A percentile compares a stretch with the other conserved stretches of the same genome.
Evolutionary conservation across 2,888 invertebrate species (phyloP).

Genomic region (Cenopis cana): DNA sequence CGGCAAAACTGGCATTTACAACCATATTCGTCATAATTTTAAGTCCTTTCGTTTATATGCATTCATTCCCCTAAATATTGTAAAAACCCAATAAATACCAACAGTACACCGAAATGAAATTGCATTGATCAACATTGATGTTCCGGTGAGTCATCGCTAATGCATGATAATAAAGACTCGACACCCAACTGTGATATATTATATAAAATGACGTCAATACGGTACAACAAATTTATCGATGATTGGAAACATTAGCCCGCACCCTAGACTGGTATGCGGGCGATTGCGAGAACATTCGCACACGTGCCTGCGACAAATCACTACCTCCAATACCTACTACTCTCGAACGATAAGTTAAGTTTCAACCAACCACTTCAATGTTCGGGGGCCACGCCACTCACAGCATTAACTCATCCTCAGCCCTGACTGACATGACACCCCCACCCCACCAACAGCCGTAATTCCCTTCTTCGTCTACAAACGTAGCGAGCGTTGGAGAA

Average conservation of each 20-base stretch:
- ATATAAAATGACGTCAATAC: conserved; percentile 28
- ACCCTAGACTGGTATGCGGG: conserved; percentile 72
- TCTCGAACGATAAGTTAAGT: conserved; percentile 27
- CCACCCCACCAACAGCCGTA: conserved; percentile 63
- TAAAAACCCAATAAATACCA: not conserved
- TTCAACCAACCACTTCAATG: not conserved
- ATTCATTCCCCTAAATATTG: not conserved
- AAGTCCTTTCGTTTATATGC: not conserved
- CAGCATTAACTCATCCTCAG: conserved; percentile 27
- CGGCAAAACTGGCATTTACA: not conserved
- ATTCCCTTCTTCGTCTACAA: conserved; percentile 75
- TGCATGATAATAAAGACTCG: conserved; percentile 30
- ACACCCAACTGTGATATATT: conserved; percentile 13
- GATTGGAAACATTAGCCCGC: conserved; percentile 65
- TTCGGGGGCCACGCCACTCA: not conserved
- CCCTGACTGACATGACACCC: conserved; percentile 29
- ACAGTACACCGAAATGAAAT: conserved; percentile 42
- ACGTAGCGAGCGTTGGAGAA: conserved; percentile 76
- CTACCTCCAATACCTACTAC: conserved; percentile 32
- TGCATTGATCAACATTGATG: conserved; percentile 16
- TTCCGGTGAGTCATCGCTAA: conserved; percentile 31
- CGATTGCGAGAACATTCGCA: conserved; percentile 69
- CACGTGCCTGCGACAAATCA: conserved; percentile 68
- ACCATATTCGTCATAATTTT: not conserved
- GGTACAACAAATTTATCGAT: conserved; percentile 59